Percentiles rank a stretch among this genome's conserved stretches.
phyloP scores from a whole-genome alignment of 2,888 invertebrate species.

The Deilephila porcellus region DNA sequence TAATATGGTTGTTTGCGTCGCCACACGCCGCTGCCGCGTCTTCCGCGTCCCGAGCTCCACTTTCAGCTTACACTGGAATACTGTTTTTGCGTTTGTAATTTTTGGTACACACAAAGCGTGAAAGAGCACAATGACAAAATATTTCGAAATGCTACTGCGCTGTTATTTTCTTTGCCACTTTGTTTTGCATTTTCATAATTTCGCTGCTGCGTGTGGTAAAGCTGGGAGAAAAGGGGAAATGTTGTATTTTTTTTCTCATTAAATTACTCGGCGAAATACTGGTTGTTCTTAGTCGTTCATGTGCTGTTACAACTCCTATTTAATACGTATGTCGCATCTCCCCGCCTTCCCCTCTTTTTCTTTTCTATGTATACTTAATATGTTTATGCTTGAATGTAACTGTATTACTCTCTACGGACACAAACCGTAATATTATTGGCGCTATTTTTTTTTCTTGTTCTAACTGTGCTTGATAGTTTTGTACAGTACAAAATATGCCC shows the following conservation, averaged over 20 bases:
- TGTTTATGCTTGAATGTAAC: conserved; percentile 34
- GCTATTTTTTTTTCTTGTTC: not conserved
- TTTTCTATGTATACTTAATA: conserved; percentile 39
- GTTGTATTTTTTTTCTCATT: conserved; percentile 58
- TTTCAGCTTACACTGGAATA: conserved; percentile 2
- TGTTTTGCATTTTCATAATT: conserved; percentile 41
- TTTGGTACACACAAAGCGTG: conserved; percentile 28
- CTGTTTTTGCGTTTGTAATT: conserved; percentile 9
- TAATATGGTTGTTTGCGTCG: conserved; percentile 47
- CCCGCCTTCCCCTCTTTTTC: conserved; percentile 37
- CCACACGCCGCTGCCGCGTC: not conserved
- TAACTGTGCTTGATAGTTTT: too few species aligned
- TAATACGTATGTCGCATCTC: conserved; percentile 53
- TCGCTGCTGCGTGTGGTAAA: conserved; percentile 38
- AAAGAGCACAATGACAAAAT: conserved; percentile 27
- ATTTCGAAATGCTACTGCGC: conserved; percentile 9
- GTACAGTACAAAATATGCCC: too few species aligned
- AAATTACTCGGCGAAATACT: conserved; percentile 67
- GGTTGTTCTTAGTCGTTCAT: conserved; percentile 55
- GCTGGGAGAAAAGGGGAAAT: conserved; percentile 41
- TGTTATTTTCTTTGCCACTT: conserved; percentile 22
- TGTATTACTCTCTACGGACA: not conserved
- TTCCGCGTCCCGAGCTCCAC: conserved; percentile 4
- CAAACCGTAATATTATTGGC: not conserved
- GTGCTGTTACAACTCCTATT: conserved; percentile 53